Percentiles rank a stretch among this genome's conserved stretches.
Evolutionary conservation across 2,888 invertebrate genomes (phyloP).

Genomic region (Catocala fraxini): DNA sequence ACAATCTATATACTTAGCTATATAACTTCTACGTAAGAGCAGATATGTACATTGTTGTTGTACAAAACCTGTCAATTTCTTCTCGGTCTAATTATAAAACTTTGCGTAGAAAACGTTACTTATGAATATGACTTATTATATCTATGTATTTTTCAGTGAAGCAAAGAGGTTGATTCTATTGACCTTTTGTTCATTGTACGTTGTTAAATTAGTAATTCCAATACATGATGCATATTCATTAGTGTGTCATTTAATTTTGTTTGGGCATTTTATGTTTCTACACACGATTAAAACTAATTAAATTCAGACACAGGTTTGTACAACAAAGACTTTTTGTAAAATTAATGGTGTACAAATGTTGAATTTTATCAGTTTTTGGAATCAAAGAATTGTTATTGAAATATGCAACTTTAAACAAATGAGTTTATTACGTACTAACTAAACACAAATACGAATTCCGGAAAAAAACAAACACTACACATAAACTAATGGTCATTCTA

Average conservation of each 20-base stretch:
- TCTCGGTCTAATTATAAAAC: background rate
- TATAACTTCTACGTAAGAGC: too few species aligned
- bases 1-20: too few species aligned
- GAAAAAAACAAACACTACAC: background rate
- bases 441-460: background rate
- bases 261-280: conserved; percentile 39
- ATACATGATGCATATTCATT: conserved; percentile 66
- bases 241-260: conserved; percentile 59
- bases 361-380: too few species aligned
- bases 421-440: background rate
- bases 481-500: conserved; percentile 11
- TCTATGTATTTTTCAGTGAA: conserved; percentile 30
- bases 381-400: too few species aligned
- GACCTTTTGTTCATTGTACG: conserved; percentile 62
- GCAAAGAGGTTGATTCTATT: conserved; percentile 52
- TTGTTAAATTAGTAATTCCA: conserved; percentile 67
- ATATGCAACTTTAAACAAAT: too few species aligned
- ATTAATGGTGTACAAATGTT: conserved; percentile 5
- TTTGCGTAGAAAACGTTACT: background rate
- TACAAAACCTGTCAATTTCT: too few species aligned
- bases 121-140: conserved; percentile 29
- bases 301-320: conserved; percentile 47
- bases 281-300: conserved; percentile 52
- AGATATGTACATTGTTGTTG: too few species aligned
- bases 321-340: conserved; percentile 34